Base-by-base conservation (phyloP, 2,888 invertebrate species). In the Steromphala cineraria region DNA sequence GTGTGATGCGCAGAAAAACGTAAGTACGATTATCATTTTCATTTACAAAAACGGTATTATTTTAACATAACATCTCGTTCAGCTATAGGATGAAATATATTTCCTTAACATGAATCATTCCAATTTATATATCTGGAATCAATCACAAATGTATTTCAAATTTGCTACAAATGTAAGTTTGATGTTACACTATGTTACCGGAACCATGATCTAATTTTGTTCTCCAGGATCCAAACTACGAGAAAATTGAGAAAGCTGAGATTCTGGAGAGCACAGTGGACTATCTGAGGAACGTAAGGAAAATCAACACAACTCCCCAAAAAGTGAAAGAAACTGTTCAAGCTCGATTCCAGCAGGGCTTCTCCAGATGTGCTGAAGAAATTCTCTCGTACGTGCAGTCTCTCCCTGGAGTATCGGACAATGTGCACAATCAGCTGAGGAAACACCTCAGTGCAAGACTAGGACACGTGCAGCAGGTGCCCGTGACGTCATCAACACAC, bases 171-270 rank as follows among this genome's bases (percentile, higher is more conserved):
- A 46, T 13, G 10, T 46, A 46, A 8, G 1, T 8, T 5, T 46
- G 5, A 10, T 46, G 4, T 10, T 46, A 46, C 13, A 5, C 10
- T 13, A 46, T 46, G 7, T 10, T 10, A 46, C 46, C 46, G 13
- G 10, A 10, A 5, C 46, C 7, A 46, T 46, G 7, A 46, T 4
- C 46, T 46, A 46, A 46, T 10, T 2, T 46, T 17, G 8, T 21
- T 28, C 79, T 76, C 1, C 75, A 82, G 82, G 82, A 82, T 19
- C 67, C 80, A 21, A 80, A 82, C 40, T 28, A 79, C 8, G 82
- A 82, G 19, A 82, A 82, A 36, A 82, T 82, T 78, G 82, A 82
- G 77, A 82, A 82, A 55, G 82, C 82, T 13, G 82, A 82, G 71
- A 82, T 82, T 21, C 55, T 82, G 53, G 82, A 82, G 53, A 80